Evolutionary conservation across 2,113 vertebrate genomes (phyloP).

Genomic region (Verasper variegatus): DNA sequence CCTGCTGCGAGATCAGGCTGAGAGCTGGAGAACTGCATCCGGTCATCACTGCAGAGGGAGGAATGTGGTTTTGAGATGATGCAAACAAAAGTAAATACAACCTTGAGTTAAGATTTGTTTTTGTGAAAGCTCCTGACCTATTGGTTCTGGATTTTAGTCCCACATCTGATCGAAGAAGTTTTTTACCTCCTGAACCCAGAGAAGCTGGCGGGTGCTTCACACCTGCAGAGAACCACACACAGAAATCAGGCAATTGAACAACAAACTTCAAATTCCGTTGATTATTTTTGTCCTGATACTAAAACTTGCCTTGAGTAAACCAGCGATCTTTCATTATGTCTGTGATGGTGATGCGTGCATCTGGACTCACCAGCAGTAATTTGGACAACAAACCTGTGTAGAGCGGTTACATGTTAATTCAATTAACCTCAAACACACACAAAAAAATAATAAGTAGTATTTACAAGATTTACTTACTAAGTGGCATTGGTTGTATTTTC

Average conservation of each 20-base stretch:
- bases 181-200: constrained; percentile 52
- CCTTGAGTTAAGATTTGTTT: neutral
- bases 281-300: neutral
- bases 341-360: constrained; percentile 83
- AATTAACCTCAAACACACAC: neutral
- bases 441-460: neutral
- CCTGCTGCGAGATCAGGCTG: constrained; percentile 87
- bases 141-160: constrained; percentile 35
- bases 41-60: constrained; percentile 85
- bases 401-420: neutral
- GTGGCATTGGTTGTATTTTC: constrained; percentile 89
- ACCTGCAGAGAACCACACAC: constrained; percentile 43
- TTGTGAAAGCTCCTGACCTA: constrained; percentile 49
- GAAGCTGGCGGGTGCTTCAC: constrained; percentile 37
- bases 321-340: constrained; percentile 94
- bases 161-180: constrained; percentile 47
- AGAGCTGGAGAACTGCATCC: constrained; percentile 88
- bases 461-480: constrained; percentile 63
- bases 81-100: neutral
- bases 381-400: constrained; percentile 90
- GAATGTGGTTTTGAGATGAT: neutral
- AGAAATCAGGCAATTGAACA: constrained; percentile 2
- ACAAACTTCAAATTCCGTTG: neutral
- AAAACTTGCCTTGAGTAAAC: constrained; percentile 80
- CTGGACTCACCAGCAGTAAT: constrained; percentile 87